Percentiles rank a stretch among this genome's conserved stretches.
phyloP scores from a whole-genome alignment of 2,113 vertebrate species.

The Castor canadensis region DNA sequence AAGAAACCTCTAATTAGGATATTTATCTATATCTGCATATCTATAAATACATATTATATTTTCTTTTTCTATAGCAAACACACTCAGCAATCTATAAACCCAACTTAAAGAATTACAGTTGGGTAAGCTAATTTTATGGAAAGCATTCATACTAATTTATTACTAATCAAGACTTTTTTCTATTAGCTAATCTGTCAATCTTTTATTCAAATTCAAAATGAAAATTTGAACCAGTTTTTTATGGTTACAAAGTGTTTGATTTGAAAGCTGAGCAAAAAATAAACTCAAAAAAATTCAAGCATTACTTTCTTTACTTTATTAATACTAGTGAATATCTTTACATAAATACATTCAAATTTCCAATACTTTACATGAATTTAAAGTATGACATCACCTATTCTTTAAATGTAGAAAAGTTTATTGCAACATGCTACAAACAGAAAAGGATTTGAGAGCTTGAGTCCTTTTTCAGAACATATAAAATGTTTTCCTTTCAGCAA shows the following conservation, averaged over 20 bases:
- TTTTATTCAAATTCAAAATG: constrained; percentile 56
- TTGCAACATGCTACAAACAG: constrained; percentile 21
- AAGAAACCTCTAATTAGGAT: constrained; percentile 50
- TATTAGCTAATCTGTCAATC: constrained; percentile 44
- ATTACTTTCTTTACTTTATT: constrained; percentile 21
- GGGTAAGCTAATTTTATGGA: constrained; percentile 47
- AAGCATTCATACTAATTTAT: constrained; percentile 44
- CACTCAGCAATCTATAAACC: not conserved
- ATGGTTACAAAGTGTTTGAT: constrained; percentile 64
- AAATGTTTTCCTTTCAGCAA: constrained; percentile 15
- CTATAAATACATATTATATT: not conserved
- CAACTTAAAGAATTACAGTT: constrained; percentile 65
- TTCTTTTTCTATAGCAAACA: constrained; percentile 47
- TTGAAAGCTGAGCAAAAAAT: constrained; percentile 68
- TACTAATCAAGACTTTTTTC: constrained; percentile 43
- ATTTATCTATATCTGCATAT: too few species aligned
- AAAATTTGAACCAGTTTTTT: constrained; percentile 62
- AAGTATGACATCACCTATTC: constrained; percentile 7
- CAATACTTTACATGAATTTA: constrained; percentile 59
- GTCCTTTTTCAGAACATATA: constrained; percentile 54
- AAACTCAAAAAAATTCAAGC: constrained; percentile 58
- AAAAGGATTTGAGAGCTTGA: constrained; percentile 45
- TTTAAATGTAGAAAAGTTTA: constrained; percentile 52
- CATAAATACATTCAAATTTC: constrained; percentile 41
- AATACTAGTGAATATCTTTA: constrained; percentile 33